These are phyloP conservation scores for Anguilla obscura DNA, from an alignment of 2,797 vertebrate genomes.

Conservation along the genomic window DNA sequence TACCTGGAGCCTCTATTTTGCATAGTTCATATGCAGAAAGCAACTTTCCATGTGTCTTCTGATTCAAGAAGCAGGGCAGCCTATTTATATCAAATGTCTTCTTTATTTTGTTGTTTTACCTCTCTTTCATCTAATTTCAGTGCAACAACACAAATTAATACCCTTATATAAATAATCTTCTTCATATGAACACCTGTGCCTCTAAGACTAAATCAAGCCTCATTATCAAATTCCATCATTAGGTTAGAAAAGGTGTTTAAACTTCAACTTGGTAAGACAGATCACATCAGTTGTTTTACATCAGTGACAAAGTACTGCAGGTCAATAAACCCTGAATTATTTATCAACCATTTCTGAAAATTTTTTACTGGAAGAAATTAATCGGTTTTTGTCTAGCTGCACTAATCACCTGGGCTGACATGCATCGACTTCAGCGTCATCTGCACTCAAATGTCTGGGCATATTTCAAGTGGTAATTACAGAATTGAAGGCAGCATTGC, in stretches of 20 bases:
- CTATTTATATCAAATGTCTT: conserved; percentile 14
- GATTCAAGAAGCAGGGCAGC: neutral
- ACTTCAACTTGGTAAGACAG: conserved; percentile 34
- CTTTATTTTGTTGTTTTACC: neutral
- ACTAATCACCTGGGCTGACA: neutral
- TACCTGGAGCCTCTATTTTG: conserved; percentile 9
- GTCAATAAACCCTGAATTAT: conserved; percentile 46
- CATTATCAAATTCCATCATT: conserved; percentile 48
- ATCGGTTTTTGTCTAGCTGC: neutral
- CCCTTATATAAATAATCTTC: conserved; percentile 12
- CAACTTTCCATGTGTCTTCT: neutral
- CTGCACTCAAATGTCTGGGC: neutral
- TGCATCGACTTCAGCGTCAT: neutral
- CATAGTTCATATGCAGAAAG: neutral
- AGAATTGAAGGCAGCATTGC: neutral
- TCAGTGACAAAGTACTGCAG: conserved; percentile 50
- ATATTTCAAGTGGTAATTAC: neutral
- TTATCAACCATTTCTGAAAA: conserved; percentile 49
- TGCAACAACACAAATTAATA: neutral
- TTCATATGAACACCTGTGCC: neutral
- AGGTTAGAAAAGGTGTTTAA: conserved; percentile 40
- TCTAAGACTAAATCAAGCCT: conserved; percentile 32
- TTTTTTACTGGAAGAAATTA: conserved; percentile 45
- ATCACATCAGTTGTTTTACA: conserved; percentile 42
- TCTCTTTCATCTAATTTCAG: neutral